Base-by-base conservation (phyloP, 2,113 vertebrate genomes). In the Felis chaus region DNA sequence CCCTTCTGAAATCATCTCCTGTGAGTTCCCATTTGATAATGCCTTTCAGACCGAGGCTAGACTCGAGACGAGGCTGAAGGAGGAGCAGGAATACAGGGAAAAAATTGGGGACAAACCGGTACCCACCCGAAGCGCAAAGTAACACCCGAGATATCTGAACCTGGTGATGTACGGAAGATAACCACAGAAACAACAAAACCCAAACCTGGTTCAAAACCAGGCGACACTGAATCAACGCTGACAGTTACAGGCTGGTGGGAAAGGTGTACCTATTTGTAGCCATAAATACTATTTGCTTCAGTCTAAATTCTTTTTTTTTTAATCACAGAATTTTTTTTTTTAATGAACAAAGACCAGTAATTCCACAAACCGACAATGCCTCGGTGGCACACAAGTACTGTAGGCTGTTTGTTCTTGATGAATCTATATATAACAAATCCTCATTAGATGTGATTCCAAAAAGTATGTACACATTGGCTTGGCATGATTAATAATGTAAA, bases 401-500 rank as follows among this genome's bases (percentile, higher is more conserved):
- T 2, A 74, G 76, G 66, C 12, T 7, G 13, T 85, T 53, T 81
- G 66, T 63, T 91, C 15, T 61, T 61, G 57, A 36, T 82, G 9
- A 96, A 82, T 84, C 61, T 78, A 93, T 33, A 91, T 50, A 68
- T 10, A 80, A 76, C 33, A 68, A 93, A 86, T 78, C 92, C 36
- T 86, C 25, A 76, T 57, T 63, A 92, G 7, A 83, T 33, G 2
- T 85, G 80, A 74, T 36, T 95, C n/a, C 14, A 45, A 96, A 95
- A 83, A n/a, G 25, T 68, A 91, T 10, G 16, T 45, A n/a, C 76
- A 8, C 83, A 71, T 7, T 92, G 87, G 41, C 69, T 66, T 95
- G 29, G 83, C 31, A 87, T 84, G 57, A 95, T 95, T 50, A 90
- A 91, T 71, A 91, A 94, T 65, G 89, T 73, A 90, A 93, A 96